Evolutionary conservation across 2,113 vertebrate species (phyloP).

Genomic region (Asarcornis scutulata): DNA sequence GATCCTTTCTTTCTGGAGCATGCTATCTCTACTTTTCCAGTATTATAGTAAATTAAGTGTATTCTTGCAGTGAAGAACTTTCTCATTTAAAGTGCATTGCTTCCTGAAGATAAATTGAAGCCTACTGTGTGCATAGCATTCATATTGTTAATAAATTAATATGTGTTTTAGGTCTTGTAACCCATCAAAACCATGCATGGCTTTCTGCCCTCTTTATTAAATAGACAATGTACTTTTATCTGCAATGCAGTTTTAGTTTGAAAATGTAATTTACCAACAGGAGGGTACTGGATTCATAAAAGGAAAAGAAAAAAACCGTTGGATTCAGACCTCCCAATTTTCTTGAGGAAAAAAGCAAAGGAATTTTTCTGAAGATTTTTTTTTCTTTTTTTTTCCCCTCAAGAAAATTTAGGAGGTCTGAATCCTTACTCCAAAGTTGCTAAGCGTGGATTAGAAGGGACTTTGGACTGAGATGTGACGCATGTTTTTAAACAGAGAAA

Average conservation of each 20-base stretch:
- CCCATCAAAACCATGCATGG: background rate
- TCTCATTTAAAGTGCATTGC: background rate
- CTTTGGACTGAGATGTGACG: background rate
- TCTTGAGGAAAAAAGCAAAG: too few species aligned
- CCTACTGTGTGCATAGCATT: background rate
- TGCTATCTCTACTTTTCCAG: background rate
- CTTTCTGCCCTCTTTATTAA: background rate
- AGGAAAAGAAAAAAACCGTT: background rate
- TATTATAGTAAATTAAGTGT: background rate
- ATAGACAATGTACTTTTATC: background rate
- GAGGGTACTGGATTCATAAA: background rate
- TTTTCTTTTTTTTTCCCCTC: too few species aligned
- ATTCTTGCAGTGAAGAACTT: background rate
- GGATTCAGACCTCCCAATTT: too few species aligned
- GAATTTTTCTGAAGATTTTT: too few species aligned
- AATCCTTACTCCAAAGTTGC: background rate
- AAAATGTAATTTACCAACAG: background rate
- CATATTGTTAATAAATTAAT: background rate
- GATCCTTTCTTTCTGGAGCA: background rate
- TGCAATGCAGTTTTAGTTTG: background rate
- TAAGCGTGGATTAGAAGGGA: background rate
- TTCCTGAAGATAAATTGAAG: background rate
- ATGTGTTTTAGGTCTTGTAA: background rate
- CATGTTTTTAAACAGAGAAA: background rate
- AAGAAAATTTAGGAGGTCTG: background rate